phyloP scores from a whole-genome alignment of 2,113 vertebrate genomes.

The Phalacrocorax brasilianus region DNA sequence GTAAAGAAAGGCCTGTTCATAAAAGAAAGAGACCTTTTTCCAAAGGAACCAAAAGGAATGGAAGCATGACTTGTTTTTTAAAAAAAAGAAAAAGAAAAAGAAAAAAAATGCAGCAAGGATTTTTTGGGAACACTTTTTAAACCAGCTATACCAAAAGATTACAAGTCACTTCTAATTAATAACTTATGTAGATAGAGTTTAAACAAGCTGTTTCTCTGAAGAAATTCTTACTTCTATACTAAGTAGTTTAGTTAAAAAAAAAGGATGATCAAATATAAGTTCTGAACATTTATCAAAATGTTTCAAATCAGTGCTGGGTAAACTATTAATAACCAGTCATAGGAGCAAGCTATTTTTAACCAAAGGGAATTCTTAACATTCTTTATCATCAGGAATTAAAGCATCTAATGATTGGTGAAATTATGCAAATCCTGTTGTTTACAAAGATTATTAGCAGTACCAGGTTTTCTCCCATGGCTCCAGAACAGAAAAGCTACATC shows the following conservation, averaged over 20 bases:
- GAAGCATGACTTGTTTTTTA: not conserved
- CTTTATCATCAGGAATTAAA: not conserved
- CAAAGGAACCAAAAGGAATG: not conserved
- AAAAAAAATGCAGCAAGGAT: not conserved
- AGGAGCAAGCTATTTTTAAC: not conserved
- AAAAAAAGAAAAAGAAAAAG: no score
- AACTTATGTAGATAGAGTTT: not conserved
- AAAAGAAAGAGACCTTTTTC: not conserved
- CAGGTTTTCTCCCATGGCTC: not conserved
- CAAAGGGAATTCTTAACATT: not conserved
- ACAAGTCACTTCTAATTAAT: not conserved
- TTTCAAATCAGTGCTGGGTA: not conserved
- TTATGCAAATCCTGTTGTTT: not conserved
- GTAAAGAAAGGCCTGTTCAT: not conserved
- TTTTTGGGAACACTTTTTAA: not conserved
- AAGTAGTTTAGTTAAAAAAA: constrained; percentile 9
- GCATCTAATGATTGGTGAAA: not conserved
- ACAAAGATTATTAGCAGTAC: not conserved
- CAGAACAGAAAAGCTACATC: not conserved
- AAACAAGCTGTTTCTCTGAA: not conserved
- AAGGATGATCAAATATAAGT: not conserved
- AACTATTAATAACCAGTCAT: constrained; percentile 7
- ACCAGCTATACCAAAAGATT: not conserved
- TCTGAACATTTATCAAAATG: not conserved
- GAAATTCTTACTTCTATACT: not conserved